These are phyloP conservation scores for Tetrapedia diversipes DNA, from an alignment of 2,888 invertebrate species.

Conservation along the genomic window DNA sequence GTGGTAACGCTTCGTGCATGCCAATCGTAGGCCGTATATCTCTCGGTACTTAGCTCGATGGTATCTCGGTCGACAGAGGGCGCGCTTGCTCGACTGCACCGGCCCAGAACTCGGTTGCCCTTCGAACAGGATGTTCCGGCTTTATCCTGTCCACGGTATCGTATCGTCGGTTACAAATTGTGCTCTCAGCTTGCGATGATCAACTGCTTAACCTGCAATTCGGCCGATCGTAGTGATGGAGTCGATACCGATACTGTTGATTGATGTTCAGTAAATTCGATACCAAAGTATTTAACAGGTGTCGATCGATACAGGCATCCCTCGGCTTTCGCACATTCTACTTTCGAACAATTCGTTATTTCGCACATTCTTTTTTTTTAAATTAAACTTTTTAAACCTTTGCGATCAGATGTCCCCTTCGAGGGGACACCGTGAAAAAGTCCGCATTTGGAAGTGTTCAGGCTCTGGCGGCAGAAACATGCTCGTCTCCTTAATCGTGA, in stretches of 20 bases:
- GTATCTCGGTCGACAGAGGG: conserved; percentile 68
- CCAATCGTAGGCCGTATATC: conserved; percentile 75
- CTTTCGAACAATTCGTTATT: too few species aligned
- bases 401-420: too few species aligned
- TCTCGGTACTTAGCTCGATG: conserved; percentile 71
- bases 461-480: too few species aligned
- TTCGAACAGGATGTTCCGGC: conserved; percentile 70
- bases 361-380: too few species aligned
- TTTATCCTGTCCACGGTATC: conserved; percentile 63
- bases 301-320: too few species aligned
- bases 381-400: too few species aligned
- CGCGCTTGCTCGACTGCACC: conserved; percentile 60
- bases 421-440: too few species aligned
- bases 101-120: conserved; percentile 46
- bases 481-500: too few species aligned
- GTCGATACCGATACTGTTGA: neutral
- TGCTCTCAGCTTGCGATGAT: conserved; percentile 64
- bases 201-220: conserved; percentile 42
- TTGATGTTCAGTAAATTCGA: too few species aligned
- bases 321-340: too few species aligned
- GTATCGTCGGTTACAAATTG: conserved; percentile 68
- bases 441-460: too few species aligned
- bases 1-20: conserved; percentile 75
- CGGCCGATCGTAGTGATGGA: conserved; percentile 18
- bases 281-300: too few species aligned